phyloP scores from a whole-genome alignment of 1,140 invertebrate genomes.

The Tribolium castaneum region DNA sequence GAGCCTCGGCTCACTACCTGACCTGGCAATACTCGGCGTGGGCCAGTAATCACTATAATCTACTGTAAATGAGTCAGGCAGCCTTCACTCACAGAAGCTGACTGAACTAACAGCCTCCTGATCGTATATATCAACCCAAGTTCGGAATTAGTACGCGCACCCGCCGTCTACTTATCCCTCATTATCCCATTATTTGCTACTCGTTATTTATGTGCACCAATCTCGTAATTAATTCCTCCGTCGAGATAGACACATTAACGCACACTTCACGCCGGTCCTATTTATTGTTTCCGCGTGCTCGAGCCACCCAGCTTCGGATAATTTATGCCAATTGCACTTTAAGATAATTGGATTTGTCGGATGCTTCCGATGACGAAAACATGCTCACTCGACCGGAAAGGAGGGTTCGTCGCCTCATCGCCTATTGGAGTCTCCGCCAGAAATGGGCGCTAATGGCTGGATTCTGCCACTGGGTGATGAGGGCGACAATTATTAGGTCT shows the following conservation, averaged over 20 bases:
- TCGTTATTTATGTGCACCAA: slow-evolving; percentile 37
- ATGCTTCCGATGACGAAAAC: not conserved
- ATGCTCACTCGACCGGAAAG: not conserved
- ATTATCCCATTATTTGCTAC: slow-evolving; percentile 43
- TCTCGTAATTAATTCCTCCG: slow-evolving; percentile 32
- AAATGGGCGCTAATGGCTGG: not conserved
- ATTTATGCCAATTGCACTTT: not conserved
- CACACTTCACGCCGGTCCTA: not conserved
- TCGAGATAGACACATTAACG: slow-evolving; percentile 15
- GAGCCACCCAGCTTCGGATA: not conserved
- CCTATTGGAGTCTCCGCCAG: not conserved
- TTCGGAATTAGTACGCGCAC: slow-evolving; percentile 33
- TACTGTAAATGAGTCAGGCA: slow-evolving; percentile 52
- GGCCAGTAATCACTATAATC: slow-evolving; percentile 55
- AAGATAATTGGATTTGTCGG: not conserved
- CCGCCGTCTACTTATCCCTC: slow-evolving; percentile 42
- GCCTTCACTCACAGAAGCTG: slow-evolving; percentile 51
- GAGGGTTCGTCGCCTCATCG: not conserved
- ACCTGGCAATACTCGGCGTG: slow-evolving; percentile 47
- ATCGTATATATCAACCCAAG: slow-evolving; percentile 33
- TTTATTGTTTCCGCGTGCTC: not conserved
- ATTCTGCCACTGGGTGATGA: not conserved
- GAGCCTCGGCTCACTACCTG: slow-evolving; percentile 38
- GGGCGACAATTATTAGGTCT: not conserved
- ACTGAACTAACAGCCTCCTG: slow-evolving; percentile 38